These are phyloP conservation scores for Seira musarum DNA, from an alignment of 2,888 invertebrate species.

Conservation along the genomic window DNA sequence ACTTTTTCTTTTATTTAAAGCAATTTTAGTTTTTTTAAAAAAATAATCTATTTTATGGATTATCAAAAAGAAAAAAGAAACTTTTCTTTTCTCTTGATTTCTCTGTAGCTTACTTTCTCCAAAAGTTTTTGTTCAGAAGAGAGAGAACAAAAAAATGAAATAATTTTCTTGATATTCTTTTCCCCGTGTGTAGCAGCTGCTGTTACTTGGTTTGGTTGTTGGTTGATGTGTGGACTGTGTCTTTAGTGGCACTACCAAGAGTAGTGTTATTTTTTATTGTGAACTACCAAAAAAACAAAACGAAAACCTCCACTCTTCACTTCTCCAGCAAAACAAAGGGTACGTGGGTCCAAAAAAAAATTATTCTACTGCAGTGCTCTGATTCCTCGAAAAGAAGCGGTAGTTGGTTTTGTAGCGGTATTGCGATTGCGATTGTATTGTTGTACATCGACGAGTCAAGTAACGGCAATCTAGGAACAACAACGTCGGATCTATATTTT, in stretches of 20 bases:
- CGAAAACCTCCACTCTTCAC: too few species aligned
- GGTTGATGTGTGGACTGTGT: background rate
- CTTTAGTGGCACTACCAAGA: background rate
- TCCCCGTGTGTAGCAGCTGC: background rate
- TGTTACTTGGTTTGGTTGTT: too few species aligned
- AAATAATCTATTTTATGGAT: background rate
- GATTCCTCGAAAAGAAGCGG: background rate
- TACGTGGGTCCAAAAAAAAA: background rate
- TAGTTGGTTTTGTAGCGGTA: too few species aligned
- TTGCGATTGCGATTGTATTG: too few species aligned
- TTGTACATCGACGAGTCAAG: too few species aligned
- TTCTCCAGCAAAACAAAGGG: too few species aligned
- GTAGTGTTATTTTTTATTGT: background rate
- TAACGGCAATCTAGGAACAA: background rate
- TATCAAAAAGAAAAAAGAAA: background rate
- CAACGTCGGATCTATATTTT: background rate
- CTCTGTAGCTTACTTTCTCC: too few species aligned
- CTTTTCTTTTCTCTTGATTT: background rate
- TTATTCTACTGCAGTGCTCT: background rate
- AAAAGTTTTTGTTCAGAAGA: too few species aligned
- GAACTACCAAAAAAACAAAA: background rate
- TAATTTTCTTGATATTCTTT: too few species aligned
- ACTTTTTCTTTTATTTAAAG: background rate
- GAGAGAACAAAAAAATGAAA: too few species aligned
- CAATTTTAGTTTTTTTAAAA: background rate